Conservation (phyloP, 30 jellyfish, hydroid and myxozoan species). For the Calvadosia cruxmelitensis region DNA sequence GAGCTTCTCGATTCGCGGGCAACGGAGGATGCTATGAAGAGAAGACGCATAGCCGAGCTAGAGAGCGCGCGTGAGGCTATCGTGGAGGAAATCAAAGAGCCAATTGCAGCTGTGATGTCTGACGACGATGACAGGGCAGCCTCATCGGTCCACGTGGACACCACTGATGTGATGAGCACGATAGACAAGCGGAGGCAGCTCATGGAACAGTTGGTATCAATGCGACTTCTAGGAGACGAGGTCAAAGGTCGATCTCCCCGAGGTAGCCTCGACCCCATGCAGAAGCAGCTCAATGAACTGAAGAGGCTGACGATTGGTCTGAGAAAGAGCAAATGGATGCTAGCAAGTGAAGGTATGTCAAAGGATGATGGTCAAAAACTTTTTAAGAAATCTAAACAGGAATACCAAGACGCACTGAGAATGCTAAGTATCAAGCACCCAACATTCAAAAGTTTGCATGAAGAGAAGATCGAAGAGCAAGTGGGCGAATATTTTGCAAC, state of each 20-base stretch:
- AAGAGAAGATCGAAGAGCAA: constrained; percentile 29
- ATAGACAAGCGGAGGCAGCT: not conserved
- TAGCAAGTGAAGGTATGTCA: not conserved
- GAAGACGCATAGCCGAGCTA: not conserved
- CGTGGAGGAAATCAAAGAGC: not conserved
- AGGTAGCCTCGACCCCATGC: not conserved
- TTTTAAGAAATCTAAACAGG: not conserved
- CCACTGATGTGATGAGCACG: not conserved
- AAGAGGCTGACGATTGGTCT: not conserved
- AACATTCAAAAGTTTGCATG: constrained; percentile 27
- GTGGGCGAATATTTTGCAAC: constrained; percentile 5
- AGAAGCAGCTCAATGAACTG: not conserved
- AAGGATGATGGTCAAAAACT: not conserved
- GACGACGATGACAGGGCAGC: not conserved
- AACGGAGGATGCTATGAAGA: not conserved
- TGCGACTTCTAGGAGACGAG: too few relatives aligned
- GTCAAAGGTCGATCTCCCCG: not conserved
- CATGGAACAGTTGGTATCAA: not conserved
- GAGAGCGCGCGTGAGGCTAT: not conserved
- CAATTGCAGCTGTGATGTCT: not conserved
- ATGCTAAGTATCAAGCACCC: not conserved
- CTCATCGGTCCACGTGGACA: not conserved
- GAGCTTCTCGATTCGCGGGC: not conserved
- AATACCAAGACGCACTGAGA: not conserved
- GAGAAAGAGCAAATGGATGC: not conserved